A percentile compares a stretch with the other conserved stretches of the same genome.
Conservation (phyloP, 2,113 vertebrate species). For the Neogobius melanostomus region DNA sequence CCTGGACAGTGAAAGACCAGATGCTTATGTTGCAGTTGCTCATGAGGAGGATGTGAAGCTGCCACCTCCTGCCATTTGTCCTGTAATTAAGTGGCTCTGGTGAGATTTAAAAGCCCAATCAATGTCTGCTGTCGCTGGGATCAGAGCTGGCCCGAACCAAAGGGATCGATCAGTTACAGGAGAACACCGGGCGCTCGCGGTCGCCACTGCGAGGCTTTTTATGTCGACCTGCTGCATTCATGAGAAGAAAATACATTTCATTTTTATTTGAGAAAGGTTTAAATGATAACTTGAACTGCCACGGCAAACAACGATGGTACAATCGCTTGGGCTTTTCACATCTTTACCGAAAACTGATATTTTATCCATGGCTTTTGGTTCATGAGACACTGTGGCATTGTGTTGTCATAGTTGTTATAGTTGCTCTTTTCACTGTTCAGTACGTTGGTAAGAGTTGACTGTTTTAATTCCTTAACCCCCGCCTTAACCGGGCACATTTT, state of each 20-base stretch:
- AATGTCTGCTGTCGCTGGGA: constrained; percentile 33
- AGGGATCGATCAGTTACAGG: constrained; percentile 36
- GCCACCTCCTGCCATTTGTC: constrained; percentile 52
- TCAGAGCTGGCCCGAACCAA: constrained; percentile 37
- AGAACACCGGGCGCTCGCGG: not conserved
- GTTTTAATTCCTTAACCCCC: too few relatives aligned
- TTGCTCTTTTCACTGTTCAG: too few relatives aligned
- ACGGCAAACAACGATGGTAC: too few relatives aligned
- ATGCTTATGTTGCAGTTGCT: constrained; percentile 44
- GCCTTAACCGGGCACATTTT: too few relatives aligned
- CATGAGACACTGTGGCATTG: too few relatives aligned
- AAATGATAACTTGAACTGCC: too few relatives aligned
- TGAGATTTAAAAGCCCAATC: constrained; percentile 65
- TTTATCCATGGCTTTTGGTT: too few relatives aligned
- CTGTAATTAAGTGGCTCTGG: constrained; percentile 65
- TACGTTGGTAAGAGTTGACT: too few relatives aligned
- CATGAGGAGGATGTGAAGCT: constrained; percentile 33
- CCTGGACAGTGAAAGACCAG: not conserved
- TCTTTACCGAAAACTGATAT: too few relatives aligned
- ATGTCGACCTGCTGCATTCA: not conserved
- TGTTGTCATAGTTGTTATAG: too few relatives aligned
- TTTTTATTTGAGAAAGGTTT: too few relatives aligned
- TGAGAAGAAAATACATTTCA: not conserved
- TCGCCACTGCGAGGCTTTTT: not conserved
- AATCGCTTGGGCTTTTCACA: too few relatives aligned